Base-by-base conservation (phyloP, 2,113 vertebrate genomes). In the Pluvianellus socialis region DNA sequence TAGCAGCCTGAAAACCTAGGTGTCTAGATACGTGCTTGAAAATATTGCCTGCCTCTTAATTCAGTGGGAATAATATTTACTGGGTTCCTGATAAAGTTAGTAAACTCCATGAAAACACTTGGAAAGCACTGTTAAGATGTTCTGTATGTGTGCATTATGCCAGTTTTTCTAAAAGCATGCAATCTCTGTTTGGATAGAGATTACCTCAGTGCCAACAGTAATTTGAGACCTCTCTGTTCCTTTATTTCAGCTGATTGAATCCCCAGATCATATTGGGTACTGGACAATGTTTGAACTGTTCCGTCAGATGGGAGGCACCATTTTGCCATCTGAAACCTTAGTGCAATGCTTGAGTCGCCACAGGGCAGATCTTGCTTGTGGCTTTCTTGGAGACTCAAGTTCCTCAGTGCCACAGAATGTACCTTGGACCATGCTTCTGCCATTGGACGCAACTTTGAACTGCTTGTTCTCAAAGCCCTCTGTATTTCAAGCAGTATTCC, bases 231-330 rank as follows among this genome's bases (percentile, higher is more conserved):
- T 95, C 21, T 89, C 30, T 81, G 21, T 96, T 22, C 24, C 74
- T 96, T 61, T 68, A 6, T 98, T 98, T 92, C 95, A 99, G 99
- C 42, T 98, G 71, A 70, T 92, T 1, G 97, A 92, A 7, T 97
- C 97, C 80, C 97, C 98, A 9, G 99, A 99, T 95, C 97, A 98
- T 4, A 18, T 95, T n/a, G 99, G 99, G 5, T 98, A 98, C 92
- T 98, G 98, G 94, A 98, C 97, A 9, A 79, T 99, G 49, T 95
- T 96, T 53, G 98, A 99, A 42, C 81, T 99, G 56, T 95, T 99
- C 44, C 49, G 55, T 33, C 96, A 88, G 14, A 79, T 96, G 6
- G 98, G 98, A 45, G 99, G 99, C 85, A 98, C 97, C 82, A 79
- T 99, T 90, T 95, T 99, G 80, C 98, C 98, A 0, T 74, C 98